These are phyloP conservation scores for Plagodis dolabraria DNA, from an alignment of 2,888 invertebrate species.

Conservation along the genomic window DNA sequence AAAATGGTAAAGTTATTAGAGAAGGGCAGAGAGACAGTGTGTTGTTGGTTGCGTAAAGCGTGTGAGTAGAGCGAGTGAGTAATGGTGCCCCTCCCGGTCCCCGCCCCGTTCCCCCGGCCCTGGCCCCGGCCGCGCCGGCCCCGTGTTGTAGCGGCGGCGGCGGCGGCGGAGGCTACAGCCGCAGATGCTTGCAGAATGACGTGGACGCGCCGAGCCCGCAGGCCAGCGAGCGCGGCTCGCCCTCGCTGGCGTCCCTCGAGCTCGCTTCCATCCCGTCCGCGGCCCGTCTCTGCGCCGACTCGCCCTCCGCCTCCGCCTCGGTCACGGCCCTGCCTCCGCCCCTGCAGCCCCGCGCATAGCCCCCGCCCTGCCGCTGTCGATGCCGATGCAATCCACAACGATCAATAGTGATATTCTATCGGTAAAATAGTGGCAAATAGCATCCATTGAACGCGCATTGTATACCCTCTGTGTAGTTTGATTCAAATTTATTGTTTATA, in stretches of 20 bases:
- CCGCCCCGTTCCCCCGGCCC: constrained; percentile 31
- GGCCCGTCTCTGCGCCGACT: constrained; percentile 32
- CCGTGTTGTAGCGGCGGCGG: constrained; percentile 2
- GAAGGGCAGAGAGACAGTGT: constrained; percentile 35
- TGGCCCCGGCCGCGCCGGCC: constrained; percentile 32
- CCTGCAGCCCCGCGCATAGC: constrained; percentile 34
- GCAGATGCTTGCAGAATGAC: constrained; percentile 82
- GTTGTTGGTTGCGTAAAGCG: constrained; percentile 34
- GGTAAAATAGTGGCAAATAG: constrained; percentile 24
- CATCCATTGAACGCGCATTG: constrained; percentile 9
- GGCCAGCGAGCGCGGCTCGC: constrained; percentile 65
- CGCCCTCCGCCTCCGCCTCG: constrained; percentile 42
- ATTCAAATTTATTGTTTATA: neutral
- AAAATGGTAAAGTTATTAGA: too few species aligned
- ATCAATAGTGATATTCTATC: constrained; percentile 31
- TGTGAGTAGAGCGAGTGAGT: constrained; percentile 66
- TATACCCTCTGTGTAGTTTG: neutral
- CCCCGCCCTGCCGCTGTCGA: constrained; percentile 33
- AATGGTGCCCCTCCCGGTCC: constrained; percentile 62
- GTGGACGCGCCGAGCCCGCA: constrained; percentile 80
- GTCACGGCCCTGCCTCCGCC: neutral
- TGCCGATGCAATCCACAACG: constrained; percentile 20
- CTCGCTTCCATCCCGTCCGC: constrained; percentile 7
- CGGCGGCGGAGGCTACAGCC: constrained; percentile 29
- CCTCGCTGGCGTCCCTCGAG: constrained; percentile 59